These are phyloP conservation scores for Enoplosus armatus DNA, from an alignment of 2,797 vertebrate species.

Conservation along the genomic window DNA sequence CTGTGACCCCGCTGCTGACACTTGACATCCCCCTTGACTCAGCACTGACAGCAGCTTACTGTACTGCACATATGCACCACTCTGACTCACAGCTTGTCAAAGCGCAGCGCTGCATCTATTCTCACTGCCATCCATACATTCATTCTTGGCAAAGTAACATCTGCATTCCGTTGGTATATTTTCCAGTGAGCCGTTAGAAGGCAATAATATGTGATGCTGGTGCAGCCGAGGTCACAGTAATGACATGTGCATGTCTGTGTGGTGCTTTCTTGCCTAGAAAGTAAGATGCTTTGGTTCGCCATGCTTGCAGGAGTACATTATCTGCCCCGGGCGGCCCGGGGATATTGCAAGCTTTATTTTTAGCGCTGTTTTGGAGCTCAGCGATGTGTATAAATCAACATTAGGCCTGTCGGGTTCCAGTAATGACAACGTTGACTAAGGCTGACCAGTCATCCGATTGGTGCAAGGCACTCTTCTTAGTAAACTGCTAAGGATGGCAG, in stretches of 20 bases:
- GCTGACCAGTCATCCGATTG: constrained; percentile 78
- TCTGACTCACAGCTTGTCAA: constrained; percentile 53
- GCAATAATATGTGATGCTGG: not conserved
- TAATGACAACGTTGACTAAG: constrained; percentile 80
- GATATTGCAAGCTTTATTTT: constrained; percentile 84
- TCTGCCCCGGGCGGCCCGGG: constrained; percentile 66
- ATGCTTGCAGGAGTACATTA: constrained; percentile 70
- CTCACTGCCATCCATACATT: not conserved
- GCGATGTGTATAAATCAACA: constrained; percentile 84
- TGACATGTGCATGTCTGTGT: constrained; percentile 28
- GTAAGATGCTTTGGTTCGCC: constrained; percentile 54
- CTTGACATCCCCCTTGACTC: constrained; percentile 64
- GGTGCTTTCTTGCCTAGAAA: constrained; percentile 53
- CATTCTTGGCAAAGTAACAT: not conserved
- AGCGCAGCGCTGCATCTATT: constrained; percentile 32
- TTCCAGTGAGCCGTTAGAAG: not conserved
- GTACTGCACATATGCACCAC: constrained; percentile 36
- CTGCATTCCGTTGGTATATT: not conserved
- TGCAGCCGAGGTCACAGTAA: constrained; percentile 56
- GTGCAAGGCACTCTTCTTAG: constrained; percentile 73
- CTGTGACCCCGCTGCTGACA: constrained; percentile 62
- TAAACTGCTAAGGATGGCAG: constrained; percentile 77
- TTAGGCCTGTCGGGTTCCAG: constrained; percentile 75
- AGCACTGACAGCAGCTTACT: constrained; percentile 57
- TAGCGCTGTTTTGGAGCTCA: constrained; percentile 80